Conservation (phyloP, 2,797 vertebrate species). For the Danio tinwini region DNA sequence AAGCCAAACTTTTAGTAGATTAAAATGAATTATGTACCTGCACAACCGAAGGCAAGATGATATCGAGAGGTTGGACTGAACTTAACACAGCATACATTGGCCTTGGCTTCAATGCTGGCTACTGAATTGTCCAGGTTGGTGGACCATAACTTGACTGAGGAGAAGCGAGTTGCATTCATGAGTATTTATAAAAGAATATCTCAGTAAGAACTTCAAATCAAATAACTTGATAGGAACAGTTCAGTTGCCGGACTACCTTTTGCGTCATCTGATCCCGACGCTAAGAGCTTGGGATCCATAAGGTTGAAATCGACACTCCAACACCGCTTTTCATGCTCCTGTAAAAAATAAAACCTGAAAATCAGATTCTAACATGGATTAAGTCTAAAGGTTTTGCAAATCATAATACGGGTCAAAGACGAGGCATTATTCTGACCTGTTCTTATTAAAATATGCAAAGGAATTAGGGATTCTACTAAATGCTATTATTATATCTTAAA, state of each 20-base stretch:
- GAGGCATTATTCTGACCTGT: too few species aligned
- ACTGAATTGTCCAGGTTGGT: constrained; percentile 99
- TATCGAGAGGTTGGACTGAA: constrained; percentile 98
- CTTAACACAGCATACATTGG: constrained; percentile 98
- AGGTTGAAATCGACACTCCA: constrained; percentile 99
- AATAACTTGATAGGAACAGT: background rate
- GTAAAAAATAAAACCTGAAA: constrained; percentile 50
- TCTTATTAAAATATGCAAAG: too few species aligned
- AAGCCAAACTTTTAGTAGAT: background rate
- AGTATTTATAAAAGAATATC: constrained; percentile 1
- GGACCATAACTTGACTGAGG: constrained; percentile 95
- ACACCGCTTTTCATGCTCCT: constrained; percentile 99
- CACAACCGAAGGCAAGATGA: constrained; percentile 97
- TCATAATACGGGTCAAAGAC: background rate
- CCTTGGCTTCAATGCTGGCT: constrained; percentile 98
- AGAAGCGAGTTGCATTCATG: background rate
- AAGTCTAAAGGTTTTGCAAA: background rate
- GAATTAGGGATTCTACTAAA: too few species aligned
- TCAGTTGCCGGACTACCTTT: constrained; percentile 83
- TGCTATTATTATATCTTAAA: too few species aligned
- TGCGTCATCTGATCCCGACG: constrained; percentile 98
- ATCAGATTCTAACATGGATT: background rate
- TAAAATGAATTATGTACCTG: constrained; percentile 79
- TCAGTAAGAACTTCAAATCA: background rate
- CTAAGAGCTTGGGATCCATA: constrained; percentile 98